Evolutionary conservation across 1,140 invertebrate genomes (phyloP).

Genomic region (Stegodyphus mimosarum): DNA sequence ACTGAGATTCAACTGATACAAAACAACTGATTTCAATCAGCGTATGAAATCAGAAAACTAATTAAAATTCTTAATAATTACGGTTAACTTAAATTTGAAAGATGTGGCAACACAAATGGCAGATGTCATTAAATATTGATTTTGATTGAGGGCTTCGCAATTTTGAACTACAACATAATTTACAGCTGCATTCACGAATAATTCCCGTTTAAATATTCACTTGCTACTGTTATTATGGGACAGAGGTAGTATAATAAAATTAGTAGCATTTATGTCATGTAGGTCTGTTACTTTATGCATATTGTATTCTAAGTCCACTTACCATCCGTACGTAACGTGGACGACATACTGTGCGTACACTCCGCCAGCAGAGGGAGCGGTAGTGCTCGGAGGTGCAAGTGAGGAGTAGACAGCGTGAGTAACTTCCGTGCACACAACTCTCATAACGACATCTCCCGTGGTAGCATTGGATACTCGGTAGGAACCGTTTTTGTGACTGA

Average conservation of each 20-base stretch:
- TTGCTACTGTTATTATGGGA: too few relatives aligned
- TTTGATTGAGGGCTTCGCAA: not conserved
- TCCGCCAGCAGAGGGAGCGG: not conserved
- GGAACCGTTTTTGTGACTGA: constrained; percentile 58
- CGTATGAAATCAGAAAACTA: not conserved
- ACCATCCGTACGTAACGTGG: constrained; percentile 63
- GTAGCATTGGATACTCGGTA: constrained; percentile 61
- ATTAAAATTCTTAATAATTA: not conserved
- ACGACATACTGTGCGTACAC: constrained; percentile 54
- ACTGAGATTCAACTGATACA: not conserved
- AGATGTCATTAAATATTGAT: not conserved
- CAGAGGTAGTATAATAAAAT: too few relatives aligned
- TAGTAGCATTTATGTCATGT: too few relatives aligned
- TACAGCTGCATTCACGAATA: too few relatives aligned
- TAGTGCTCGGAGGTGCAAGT: not conserved
- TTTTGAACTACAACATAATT: too few relatives aligned
- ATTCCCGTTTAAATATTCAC: too few relatives aligned
- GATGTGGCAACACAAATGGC: not conserved
- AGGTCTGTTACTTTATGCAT: too few relatives aligned
- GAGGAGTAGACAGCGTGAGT: not conserved
- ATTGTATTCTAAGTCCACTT: constrained; percentile 10
- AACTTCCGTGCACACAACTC: constrained; percentile 53
- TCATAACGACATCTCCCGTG: constrained; percentile 49
- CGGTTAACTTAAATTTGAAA: not conserved
- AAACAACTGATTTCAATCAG: not conserved